phyloP scores from a whole-genome alignment of 2,797 vertebrate genomes.

The Poecilia gillii region DNA sequence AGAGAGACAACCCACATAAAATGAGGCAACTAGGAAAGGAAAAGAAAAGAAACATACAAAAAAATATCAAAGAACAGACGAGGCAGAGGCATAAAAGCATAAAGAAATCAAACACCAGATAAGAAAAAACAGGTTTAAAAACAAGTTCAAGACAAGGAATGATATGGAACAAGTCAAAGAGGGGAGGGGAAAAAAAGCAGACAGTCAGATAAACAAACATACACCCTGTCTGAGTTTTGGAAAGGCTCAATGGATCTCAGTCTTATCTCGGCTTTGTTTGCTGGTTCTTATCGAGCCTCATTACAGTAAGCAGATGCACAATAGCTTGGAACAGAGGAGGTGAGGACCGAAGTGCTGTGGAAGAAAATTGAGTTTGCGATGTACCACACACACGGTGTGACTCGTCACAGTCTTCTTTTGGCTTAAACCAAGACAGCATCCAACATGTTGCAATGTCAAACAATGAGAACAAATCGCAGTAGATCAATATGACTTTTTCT shows the following conservation, averaged over 20 bases:
- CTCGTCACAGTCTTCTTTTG: conserved; percentile 30
- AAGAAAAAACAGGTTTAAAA: conserved; percentile 24
- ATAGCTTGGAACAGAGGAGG: conserved; percentile 35
- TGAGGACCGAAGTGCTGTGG: conserved; percentile 7
- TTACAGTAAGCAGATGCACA: conserved; percentile 27
- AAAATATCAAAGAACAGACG: conserved; percentile 16
- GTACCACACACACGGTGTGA: conserved; percentile 12
- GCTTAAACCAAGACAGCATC: conserved; percentile 6
- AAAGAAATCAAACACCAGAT: conserved; percentile 16
- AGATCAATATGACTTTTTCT: neutral
- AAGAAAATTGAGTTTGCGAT: conserved; percentile 15
- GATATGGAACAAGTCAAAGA: conserved; percentile 14
- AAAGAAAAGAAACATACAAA: conserved; percentile 19
- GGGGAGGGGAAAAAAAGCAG: conserved; percentile 49
- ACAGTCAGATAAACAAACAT: conserved; percentile 66
- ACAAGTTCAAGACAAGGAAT: conserved; percentile 27
- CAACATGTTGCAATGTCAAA: neutral
- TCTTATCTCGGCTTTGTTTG: conserved; percentile 56
- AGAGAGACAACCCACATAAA: conserved; percentile 23
- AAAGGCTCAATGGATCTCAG: conserved; percentile 55
- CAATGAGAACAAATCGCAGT: neutral
- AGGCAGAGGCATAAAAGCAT: conserved; percentile 3
- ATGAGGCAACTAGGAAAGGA: conserved; percentile 8
- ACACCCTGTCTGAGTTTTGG: conserved; percentile 61
- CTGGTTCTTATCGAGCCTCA: conserved; percentile 51